phyloP scores from a whole-genome alignment of 53 echinoderm and acorn worm species.

The Luidia sarsii region DNA sequence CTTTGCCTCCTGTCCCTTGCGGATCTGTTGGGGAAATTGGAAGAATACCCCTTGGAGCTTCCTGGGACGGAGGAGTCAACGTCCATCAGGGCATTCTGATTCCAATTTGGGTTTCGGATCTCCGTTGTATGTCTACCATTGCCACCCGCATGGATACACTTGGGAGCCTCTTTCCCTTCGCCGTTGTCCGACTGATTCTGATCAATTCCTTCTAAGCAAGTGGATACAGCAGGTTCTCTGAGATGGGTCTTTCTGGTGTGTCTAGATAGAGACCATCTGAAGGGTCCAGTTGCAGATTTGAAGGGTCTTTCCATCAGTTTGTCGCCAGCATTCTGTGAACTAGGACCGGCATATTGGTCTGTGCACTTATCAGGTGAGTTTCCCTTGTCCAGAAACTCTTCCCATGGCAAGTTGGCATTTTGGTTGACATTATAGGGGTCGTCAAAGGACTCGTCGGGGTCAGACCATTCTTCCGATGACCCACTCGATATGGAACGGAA shows the following conservation, averaged over 20 bases:
- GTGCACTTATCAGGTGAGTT: not conserved
- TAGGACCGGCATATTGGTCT: slow-evolving; percentile 20
- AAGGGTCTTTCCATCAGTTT: no score
- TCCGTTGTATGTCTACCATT: slow-evolving; percentile 12
- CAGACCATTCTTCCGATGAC: slow-evolving; percentile 26
- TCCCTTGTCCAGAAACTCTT: not conserved
- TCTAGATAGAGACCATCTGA: slow-evolving; percentile 52
- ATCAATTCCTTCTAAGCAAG: not conserved
- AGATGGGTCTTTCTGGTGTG: slow-evolving; percentile 12
- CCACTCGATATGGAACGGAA: not conserved
- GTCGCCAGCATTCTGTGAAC: not conserved
- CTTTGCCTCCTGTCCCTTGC: not conserved
- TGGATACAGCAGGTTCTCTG: not conserved
- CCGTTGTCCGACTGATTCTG: not conserved
- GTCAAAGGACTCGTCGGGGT: slow-evolving; percentile 10
- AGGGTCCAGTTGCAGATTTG: slow-evolving; percentile 28
- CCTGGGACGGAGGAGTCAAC: not conserved
- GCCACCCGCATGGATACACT: slow-evolving; percentile 19
- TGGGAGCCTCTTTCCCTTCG: not conserved
- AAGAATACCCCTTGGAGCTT: not conserved
- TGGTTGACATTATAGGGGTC: slow-evolving; percentile 36
- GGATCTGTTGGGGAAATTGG: not conserved
- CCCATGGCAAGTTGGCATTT: slow-evolving; percentile 38
- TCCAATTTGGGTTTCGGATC: slow-evolving; percentile 23
- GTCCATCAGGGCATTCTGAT: slow-evolving; percentile 32